These are phyloP conservation scores for Meganola albula DNA, from an alignment of 2,888 invertebrate species.

Conservation along the genomic window DNA sequence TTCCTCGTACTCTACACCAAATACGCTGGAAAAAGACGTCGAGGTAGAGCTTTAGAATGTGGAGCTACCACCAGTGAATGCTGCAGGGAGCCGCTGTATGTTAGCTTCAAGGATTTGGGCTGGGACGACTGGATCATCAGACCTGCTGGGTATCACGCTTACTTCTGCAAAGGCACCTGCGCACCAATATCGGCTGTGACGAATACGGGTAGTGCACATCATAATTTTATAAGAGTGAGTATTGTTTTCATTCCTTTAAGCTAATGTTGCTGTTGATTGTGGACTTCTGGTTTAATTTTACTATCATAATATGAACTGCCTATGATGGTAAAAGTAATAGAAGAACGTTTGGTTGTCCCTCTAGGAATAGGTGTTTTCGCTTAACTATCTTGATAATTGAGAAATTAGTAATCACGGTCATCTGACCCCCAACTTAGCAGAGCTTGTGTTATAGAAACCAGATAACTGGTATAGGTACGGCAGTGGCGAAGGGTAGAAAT, in stretches of 20 bases:
- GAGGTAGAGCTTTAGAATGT: conserved; percentile 83
- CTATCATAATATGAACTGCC: too few relatives aligned
- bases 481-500: too few relatives aligned
- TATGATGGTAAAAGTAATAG: too few relatives aligned
- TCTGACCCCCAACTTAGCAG: too few relatives aligned
- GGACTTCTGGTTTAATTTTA: too few relatives aligned
- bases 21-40: conserved; percentile 81
- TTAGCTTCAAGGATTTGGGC: conserved; percentile 89
- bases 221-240: conserved; percentile 85
- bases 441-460: too few relatives aligned
- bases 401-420: too few relatives aligned
- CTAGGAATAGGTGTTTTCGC: too few relatives aligned
- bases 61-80: conserved; percentile 82
- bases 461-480: too few relatives aligned
- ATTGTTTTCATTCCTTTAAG: background rate
- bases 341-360: too few relatives aligned
- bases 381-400: too few relatives aligned
- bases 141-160: conserved; percentile 90
- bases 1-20: conserved; percentile 89
- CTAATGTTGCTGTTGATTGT: background rate
- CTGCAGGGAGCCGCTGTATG: conserved; percentile 88
- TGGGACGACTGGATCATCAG: conserved; percentile 94
- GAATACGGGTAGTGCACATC: conserved; percentile 78
- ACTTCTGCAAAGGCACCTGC: conserved; percentile 91
- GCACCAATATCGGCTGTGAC: conserved; percentile 84